phyloP scores from a whole-genome alignment of 2,888 invertebrate genomes.

The Emmelina monodactyla region DNA sequence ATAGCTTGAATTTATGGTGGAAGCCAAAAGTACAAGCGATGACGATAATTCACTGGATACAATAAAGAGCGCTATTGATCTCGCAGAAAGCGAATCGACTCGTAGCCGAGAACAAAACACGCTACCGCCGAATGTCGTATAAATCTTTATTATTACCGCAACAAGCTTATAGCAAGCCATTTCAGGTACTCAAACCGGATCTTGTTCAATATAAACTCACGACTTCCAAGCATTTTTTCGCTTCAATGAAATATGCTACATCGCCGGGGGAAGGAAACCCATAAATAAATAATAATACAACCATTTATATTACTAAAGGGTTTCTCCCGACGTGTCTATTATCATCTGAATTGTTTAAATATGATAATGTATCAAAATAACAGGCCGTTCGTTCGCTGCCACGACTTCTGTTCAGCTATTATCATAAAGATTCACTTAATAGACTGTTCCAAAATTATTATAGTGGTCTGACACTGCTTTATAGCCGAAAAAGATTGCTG shows the following conservation, averaged over 20 bases:
- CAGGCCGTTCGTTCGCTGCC: conserved; percentile 53
- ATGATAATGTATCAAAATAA: conserved; percentile 67
- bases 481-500: conserved; percentile 38
- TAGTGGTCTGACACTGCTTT: conserved; percentile 53
- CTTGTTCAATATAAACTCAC: conserved; percentile 54
- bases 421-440: conserved; percentile 65
- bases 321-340: conserved; percentile 64
- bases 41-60: conserved; percentile 52
- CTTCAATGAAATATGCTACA: conserved; percentile 62
- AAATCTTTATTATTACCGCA: conserved; percentile 66
- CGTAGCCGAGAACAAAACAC: conserved; percentile 62
- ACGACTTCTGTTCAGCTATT: conserved; percentile 62
- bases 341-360: conserved; percentile 67
- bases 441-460: conserved; percentile 62
- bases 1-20: conserved; percentile 41
- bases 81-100: conserved; percentile 60
- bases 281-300: conserved; percentile 67
- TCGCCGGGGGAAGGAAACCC: conserved; percentile 59
- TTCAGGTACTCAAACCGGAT: conserved; percentile 62
- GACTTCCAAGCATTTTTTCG: conserved; percentile 60
- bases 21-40: conserved; percentile 41
- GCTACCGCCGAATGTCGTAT: conserved; percentile 64
- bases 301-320: conserved; percentile 67
- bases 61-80: conserved; percentile 63
- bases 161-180: conserved; percentile 60